phyloP scores from a whole-genome alignment of 2,888 invertebrate species.

The Agrotis segetum region DNA sequence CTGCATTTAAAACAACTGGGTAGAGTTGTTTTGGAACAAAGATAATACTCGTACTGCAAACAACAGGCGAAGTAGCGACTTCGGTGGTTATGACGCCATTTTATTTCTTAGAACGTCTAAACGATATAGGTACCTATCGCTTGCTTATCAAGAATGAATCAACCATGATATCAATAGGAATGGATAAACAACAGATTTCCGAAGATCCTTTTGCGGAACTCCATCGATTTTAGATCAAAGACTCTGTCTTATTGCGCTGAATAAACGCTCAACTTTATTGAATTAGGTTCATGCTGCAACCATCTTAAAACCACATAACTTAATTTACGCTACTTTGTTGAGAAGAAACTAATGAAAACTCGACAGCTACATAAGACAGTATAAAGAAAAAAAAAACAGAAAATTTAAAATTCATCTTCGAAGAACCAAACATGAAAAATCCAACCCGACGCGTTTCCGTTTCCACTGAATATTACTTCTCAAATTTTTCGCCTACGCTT shows the following conservation, averaged over 20 bases:
- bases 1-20: too few relatives aligned
- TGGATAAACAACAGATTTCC: background rate
- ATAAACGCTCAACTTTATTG: too few relatives aligned
- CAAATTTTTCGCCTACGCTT: slow-evolving; percentile 52
- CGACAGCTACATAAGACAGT: background rate
- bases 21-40: background rate
- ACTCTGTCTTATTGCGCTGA: too few relatives aligned
- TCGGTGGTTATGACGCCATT: too few relatives aligned
- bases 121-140: background rate
- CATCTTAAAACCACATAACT: too few relatives aligned
- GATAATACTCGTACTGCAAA: background rate
- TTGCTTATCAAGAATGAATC: slow-evolving; percentile 14
- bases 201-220: background rate
- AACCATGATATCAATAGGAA: background rate
- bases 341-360: background rate
- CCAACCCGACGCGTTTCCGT: slow-evolving; percentile 23
- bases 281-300: background rate
- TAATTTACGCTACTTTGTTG: background rate
- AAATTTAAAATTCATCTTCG: slow-evolving; percentile 13
- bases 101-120: slow-evolving; percentile 1
- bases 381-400: background rate
- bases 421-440: slow-evolving; percentile 37
- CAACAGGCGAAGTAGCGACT: too few relatives aligned
- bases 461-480: slow-evolving; percentile 41
- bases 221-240: background rate